These are phyloP conservation scores for Leuctra nigra DNA, from an alignment of 2,888 invertebrate species.

Conservation along the genomic window DNA sequence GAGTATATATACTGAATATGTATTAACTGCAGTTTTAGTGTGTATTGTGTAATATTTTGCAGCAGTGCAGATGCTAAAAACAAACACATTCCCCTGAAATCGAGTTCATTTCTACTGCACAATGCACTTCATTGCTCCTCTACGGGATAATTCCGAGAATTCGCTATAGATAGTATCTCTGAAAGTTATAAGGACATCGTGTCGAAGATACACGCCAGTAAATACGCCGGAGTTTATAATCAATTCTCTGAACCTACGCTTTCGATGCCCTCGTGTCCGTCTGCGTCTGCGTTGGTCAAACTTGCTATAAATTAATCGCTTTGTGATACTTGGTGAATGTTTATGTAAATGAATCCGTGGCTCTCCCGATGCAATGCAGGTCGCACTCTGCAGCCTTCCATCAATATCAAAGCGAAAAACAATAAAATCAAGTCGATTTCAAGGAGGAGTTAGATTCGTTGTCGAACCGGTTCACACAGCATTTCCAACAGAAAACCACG, in stretches of 20 bases:
- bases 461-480: slow-evolving; percentile 21
- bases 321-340: background rate
- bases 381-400: background rate
- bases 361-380: slow-evolving; percentile 3
- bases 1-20: too few species aligned
- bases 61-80: too few species aligned
- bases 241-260: slow-evolving; percentile 15
- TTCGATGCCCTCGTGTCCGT: too few species aligned
- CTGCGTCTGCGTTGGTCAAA: slow-evolving; percentile 7
- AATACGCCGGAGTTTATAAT: slow-evolving; percentile 12
- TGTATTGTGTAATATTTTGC: too few species aligned
- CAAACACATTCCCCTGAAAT: background rate
- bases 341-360: slow-evolving; percentile 13
- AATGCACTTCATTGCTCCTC: slow-evolving; percentile 1
- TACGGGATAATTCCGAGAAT: slow-evolving; percentile 6
- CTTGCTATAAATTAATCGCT: slow-evolving; percentile 10
- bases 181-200: slow-evolving; percentile 14
- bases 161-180: slow-evolving; percentile 7
- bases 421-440: slow-evolving; percentile 2
- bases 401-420: background rate
- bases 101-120: background rate
- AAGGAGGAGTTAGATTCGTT: slow-evolving; percentile 19
- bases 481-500: background rate
- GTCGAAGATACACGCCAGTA: background rate
- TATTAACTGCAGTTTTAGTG: too few species aligned